These are phyloP conservation scores for Melospiza georgiana DNA, from an alignment of 2,113 vertebrate genomes.

Conservation along the genomic window DNA sequence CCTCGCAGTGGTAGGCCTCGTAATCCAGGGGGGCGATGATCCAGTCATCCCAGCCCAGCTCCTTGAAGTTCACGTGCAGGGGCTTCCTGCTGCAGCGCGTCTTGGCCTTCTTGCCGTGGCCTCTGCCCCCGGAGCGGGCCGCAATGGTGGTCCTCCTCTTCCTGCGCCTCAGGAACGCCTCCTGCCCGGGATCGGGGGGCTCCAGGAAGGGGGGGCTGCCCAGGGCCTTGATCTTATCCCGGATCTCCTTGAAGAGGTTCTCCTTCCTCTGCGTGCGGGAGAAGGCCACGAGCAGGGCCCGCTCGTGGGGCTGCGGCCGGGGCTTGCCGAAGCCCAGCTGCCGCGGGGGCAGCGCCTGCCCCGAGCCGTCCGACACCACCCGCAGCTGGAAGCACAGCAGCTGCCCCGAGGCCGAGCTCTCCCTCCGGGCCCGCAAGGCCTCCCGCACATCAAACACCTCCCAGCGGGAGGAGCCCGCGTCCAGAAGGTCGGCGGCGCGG, in stretches of 20 bases:
- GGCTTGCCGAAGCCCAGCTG: slow-evolving; percentile 74
- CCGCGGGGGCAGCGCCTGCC: slow-evolving; percentile 47
- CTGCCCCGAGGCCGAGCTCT: not conserved
- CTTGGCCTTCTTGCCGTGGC: slow-evolving; percentile 72
- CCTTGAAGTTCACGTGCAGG: slow-evolving; percentile 88
- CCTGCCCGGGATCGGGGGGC: slow-evolving; percentile 21
- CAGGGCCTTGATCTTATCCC: slow-evolving; percentile 79
- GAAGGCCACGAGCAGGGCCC: slow-evolving; percentile 82
- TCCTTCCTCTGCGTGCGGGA: slow-evolving; percentile 78
- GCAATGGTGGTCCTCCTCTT: slow-evolving; percentile 68
- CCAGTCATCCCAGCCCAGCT: slow-evolving; percentile 92
- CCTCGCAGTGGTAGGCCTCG: slow-evolving; percentile 88
- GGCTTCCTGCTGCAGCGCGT: slow-evolving; percentile 86
- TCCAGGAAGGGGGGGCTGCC: slow-evolving; percentile 46
- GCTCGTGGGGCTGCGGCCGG: slow-evolving; percentile 66
- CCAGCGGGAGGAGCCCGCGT: slow-evolving; percentile 66
- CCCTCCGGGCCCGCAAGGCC: slow-evolving; percentile 62
- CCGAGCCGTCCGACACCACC: slow-evolving; percentile 62
- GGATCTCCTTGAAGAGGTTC: slow-evolving; percentile 84
- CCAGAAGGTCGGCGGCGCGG: slow-evolving; percentile 69
- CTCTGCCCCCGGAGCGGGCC: slow-evolving; percentile 59
- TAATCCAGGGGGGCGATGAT: slow-evolving; percentile 90
- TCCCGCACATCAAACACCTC: slow-evolving; percentile 84
- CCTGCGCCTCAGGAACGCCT: slow-evolving; percentile 49
- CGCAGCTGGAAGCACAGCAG: slow-evolving; percentile 79